A percentile compares a stretch with the other conserved stretches of the same genome.
Evolutionary conservation across 2,113 vertebrate species (phyloP).

Genomic region (Heterotilapia buettikoferi): DNA sequence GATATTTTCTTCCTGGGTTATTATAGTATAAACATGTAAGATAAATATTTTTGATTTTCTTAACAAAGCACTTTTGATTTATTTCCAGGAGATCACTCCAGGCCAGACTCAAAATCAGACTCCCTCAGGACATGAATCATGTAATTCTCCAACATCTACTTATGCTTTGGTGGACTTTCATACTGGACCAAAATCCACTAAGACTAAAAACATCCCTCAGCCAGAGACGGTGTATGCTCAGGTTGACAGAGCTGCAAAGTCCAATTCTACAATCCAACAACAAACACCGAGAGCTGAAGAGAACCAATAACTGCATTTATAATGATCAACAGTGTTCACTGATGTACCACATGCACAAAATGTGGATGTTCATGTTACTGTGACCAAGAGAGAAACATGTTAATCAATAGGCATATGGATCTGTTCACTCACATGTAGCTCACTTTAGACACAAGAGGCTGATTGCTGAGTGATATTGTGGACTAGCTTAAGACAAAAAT

Average conservation of each 20-base stretch:
- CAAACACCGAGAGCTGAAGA: background rate
- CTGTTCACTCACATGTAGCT: background rate
- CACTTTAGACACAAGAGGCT: background rate
- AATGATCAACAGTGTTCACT: background rate
- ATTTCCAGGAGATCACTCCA: fast-evolving
- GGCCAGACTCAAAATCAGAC: fast-evolving
- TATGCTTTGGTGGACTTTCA: background rate
- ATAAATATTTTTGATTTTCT: background rate
- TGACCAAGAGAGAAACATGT: background rate
- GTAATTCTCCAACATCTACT: fast-evolving
- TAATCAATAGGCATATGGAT: background rate
- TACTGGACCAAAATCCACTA: fast-evolving
- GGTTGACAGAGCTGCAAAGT: background rate
- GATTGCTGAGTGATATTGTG: background rate
- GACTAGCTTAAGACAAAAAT: background rate
- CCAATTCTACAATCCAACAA: background rate
- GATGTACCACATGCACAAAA: background rate
- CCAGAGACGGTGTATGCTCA: background rate
- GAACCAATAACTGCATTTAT: background rate
- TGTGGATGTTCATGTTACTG: fast-evolving
- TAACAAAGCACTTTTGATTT: background rate
- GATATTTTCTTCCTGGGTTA: fast-evolving
- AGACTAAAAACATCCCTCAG: fast-evolving
- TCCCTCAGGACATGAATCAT: fast-evolving
- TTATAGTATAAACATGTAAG: fast-evolving